Base-by-base conservation (phyloP, 2,888 invertebrate genomes). In the Flexamia atlantica region DNA sequence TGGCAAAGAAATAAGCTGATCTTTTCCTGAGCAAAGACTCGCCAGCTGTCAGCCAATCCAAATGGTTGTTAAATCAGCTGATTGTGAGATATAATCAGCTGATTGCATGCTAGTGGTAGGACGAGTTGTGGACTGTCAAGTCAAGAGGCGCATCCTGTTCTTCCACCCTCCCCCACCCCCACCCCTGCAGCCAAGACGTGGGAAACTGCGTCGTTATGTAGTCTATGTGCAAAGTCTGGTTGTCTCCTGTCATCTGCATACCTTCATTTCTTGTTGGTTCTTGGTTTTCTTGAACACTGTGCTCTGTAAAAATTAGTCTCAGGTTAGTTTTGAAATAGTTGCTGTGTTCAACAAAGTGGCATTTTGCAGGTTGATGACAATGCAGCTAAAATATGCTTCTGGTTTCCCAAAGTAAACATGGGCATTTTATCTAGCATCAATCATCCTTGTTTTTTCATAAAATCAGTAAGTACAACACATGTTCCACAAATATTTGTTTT, bases 111-210 rank as follows among this genome's bases (percentile, higher is more conserved):
- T 36, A 79, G 32, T 79, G 79, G 57, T 79, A 79, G 3, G 79
- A 57, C 9, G 76, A 76, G 36, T 28, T 50, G 84, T 90, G 91
- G 88, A 90, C 89, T 84, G 89, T 91, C 87, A 91, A 88, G 85
- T 91, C 91, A 79, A 91, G 87, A 9, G 91, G 91, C 81, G 90
- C 87, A 85, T 91, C 90, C 86, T 91, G 91, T 84, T 90, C 90
- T 89, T 84, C 84, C 57, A 79, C 36, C 12, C 53, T 68, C n/a
- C 40, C 23, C 84, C 84, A 84, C 17, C 82, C 36, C 74, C 70
- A 40, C 0, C 82, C 60, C 23, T 82, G 84, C 14, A 84, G 79
- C 79, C 79, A 79, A 9, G 79, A 23, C 14, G 79, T 32, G 9
- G 79, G 50, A 30, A 79, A 79, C n/a, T 79, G 57, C 1, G 79